Evolutionary conservation across 2,797 vertebrate species (phyloP).

Genomic region (Cossypha polioptera): DNA sequence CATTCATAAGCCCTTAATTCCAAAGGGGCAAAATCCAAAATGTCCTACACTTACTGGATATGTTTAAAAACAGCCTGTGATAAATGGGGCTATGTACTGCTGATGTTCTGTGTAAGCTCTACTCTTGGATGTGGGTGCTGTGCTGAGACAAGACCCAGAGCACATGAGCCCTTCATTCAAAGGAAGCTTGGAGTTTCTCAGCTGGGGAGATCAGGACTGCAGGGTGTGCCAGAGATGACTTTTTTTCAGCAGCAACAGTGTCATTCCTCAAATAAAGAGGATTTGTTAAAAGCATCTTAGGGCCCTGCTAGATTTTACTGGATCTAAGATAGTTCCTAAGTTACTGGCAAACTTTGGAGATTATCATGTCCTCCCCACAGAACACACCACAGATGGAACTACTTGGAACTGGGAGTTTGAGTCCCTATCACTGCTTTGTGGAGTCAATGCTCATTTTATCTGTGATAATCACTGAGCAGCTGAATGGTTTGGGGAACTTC

Average conservation of each 20-base stretch:
- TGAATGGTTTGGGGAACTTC: constrained; percentile 67
- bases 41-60: not conserved
- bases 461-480: constrained; percentile 65
- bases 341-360: constrained; percentile 49
- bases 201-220: not conserved
- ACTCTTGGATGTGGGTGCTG: not conserved
- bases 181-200: not conserved
- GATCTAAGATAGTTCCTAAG: not conserved
- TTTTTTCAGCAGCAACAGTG: not conserved
- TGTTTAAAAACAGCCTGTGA: not conserved
- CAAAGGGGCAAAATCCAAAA: not conserved
- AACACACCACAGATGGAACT: constrained; percentile 62
- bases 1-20: not conserved
- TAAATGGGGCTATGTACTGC: not conserved
- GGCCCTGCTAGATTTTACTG: not conserved
- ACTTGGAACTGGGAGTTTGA: constrained; percentile 59
- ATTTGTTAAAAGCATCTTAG: not conserved
- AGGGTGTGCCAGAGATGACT: not conserved
- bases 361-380: constrained; percentile 27
- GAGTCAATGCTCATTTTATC: constrained; percentile 66
- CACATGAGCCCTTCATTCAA: not conserved
- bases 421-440: constrained; percentile 57
- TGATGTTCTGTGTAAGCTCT: not conserved
- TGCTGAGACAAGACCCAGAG: not conserved
- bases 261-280: not conserved